Conservation (phyloP, 2,888 invertebrate genomes). For the Temnothorax ravouxi region DNA sequence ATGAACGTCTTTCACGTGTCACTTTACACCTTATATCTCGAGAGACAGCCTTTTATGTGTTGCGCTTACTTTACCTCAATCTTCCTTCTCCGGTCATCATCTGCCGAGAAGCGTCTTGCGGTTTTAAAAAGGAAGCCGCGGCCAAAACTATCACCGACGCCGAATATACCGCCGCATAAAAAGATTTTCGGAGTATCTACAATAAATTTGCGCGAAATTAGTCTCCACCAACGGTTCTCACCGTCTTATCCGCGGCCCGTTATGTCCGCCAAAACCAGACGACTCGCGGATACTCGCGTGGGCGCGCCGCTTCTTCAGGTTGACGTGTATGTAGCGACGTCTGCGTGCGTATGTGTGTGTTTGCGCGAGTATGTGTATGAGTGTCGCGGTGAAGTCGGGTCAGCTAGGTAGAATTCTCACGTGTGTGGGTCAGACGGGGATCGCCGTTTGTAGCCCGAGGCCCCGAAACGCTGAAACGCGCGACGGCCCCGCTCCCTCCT, state of each 20-base stretch:
- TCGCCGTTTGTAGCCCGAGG: conserved; percentile 77
- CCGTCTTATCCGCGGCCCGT: conserved; percentile 56
- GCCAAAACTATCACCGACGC: background rate
- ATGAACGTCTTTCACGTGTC: conserved; percentile 30
- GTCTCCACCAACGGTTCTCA: conserved; percentile 40
- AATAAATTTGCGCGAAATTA: conserved; percentile 44
- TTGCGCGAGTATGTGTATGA: conserved; percentile 35
- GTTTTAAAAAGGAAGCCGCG: conserved; percentile 17
- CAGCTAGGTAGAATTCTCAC: conserved; percentile 75
- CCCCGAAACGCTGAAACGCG: conserved; percentile 68
- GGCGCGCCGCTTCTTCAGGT: conserved; percentile 57
- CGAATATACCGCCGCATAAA: conserved; percentile 30
- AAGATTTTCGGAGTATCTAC: conserved; percentile 12
- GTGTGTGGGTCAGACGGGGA: conserved; percentile 75
- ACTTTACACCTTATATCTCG: conserved; percentile 19
- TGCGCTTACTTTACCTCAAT: conserved; percentile 36
- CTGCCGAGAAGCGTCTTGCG: background rate
- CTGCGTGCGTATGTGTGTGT: background rate
- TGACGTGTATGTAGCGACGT: background rate
- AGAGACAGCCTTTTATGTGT: background rate
- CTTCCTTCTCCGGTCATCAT: background rate
- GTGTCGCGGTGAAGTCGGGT: conserved; percentile 72
- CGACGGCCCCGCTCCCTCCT: background rate
- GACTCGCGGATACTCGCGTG: conserved; percentile 62
- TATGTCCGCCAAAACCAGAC: conserved; percentile 68